Evolutionary conservation across 2,797 vertebrate species (phyloP).

Genomic region (Catharus ustulatus): DNA sequence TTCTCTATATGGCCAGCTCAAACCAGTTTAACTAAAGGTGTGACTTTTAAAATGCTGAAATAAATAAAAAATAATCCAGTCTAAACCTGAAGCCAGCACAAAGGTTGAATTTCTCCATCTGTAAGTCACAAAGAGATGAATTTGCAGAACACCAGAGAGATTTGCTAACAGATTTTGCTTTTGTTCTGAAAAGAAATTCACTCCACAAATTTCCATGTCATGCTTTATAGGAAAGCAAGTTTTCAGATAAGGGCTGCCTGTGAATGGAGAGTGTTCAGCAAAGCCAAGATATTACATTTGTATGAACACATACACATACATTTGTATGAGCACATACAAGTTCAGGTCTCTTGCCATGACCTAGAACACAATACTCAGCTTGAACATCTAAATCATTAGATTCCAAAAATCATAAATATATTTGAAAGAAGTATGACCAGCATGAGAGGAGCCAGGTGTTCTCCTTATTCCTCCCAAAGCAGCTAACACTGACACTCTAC

Average conservation of each 20-base stretch:
- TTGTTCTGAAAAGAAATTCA: not conserved
- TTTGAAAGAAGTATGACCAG: not conserved
- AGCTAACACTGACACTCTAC: not conserved
- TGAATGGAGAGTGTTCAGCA: not conserved
- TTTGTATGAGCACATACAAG: not conserved
- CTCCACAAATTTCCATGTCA: not conserved
- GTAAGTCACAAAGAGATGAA: not conserved
- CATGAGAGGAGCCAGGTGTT: not conserved
- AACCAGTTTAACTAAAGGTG: not conserved
- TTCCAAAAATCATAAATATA: not conserved
- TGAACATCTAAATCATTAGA: not conserved
- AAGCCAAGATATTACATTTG: not conserved
- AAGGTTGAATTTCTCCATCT: not conserved
- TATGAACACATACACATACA: not conserved
- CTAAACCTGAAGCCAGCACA: not conserved
- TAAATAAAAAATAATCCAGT: not conserved
- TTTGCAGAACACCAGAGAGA: not conserved
- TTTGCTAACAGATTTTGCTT: not conserved
- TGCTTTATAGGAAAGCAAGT: not conserved
- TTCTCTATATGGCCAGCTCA: not conserved
- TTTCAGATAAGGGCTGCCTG: not conserved
- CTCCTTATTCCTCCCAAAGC: not conserved
- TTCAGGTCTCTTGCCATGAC: not conserved
- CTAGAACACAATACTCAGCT: not conserved
- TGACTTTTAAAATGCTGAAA: not conserved